Conservation (phyloP, 2,888 invertebrate genomes). For the Epiblema foenella region DNA sequence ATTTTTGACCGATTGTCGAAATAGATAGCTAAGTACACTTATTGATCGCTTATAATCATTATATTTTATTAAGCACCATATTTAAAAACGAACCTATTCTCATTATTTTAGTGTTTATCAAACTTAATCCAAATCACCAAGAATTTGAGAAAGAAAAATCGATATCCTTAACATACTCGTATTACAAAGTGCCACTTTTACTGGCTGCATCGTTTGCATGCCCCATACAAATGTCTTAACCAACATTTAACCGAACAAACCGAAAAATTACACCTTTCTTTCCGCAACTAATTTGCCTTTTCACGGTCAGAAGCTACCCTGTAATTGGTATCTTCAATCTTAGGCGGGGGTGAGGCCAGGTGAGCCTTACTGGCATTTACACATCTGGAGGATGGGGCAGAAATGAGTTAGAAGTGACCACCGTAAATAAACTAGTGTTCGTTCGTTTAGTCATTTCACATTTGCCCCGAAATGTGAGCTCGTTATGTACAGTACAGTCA, state of each 20-base stretch:
- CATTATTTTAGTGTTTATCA: no score
- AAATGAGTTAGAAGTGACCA: conserved; percentile 46
- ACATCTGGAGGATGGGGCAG: conserved; percentile 55
- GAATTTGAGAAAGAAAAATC: no score
- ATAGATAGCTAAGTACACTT: no score
- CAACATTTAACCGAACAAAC: conserved; percentile 31
- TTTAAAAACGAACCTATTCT: no score
- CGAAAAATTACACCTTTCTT: conserved; percentile 43
- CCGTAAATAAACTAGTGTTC: background rate
- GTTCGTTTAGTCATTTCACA: no score
- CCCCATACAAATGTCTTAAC: conserved; percentile 19
- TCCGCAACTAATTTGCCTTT: conserved; percentile 55
- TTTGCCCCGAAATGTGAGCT: no score
- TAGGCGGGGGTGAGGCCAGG: conserved; percentile 64
- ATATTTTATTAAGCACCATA: no score
- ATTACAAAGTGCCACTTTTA: background rate
- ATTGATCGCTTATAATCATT: no score
- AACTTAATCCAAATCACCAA: no score
- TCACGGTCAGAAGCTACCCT: conserved; percentile 58
- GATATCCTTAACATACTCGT: no score
- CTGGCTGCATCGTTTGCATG: background rate
- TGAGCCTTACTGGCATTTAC: conserved; percentile 57
- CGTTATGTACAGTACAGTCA: no score
- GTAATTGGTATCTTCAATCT: conserved; percentile 69
- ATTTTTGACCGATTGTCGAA: no score